phyloP scores from a whole-genome alignment of 2,888 invertebrate genomes.

The Conops quadrifasciatus region DNA sequence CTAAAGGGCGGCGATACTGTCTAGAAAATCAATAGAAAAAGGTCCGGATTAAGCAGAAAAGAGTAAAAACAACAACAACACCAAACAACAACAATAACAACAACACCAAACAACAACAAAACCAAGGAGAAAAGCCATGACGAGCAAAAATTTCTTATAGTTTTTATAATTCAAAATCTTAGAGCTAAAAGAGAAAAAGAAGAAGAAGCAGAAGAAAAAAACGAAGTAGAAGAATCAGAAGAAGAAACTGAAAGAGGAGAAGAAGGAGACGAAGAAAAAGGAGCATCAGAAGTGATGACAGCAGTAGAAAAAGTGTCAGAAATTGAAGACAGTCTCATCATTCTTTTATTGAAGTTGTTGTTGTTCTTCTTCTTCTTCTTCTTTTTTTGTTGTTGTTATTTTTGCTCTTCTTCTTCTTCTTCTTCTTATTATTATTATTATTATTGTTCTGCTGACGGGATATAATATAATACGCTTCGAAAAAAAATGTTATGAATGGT shows the following conservation, averaged over 20 bases:
- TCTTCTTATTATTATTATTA: background rate
- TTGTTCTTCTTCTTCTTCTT: background rate
- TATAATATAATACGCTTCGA: background rate
- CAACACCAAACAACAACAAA: background rate
- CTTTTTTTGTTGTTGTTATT: background rate
- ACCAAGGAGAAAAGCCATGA: background rate
- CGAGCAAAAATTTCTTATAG: conserved; percentile 3
- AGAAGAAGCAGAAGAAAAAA: background rate
- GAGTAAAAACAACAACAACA: background rate
- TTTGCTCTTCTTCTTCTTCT: conserved; percentile 2
- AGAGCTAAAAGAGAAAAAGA: background rate
- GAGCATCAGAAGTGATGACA: background rate
- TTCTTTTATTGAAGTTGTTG: background rate
- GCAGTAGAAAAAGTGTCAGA: background rate
- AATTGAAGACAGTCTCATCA: background rate
- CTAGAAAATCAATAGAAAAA: no score
- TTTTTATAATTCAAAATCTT: background rate
- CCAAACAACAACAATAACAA: background rate
- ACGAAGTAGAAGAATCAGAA: background rate
- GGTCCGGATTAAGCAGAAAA: background rate
- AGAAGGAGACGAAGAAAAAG: background rate
- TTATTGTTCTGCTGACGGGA: background rate
- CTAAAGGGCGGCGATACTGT: no score
- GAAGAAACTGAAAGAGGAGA: background rate
- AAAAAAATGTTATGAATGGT: background rate